Percentiles rank a stretch among this genome's conserved stretches.
Evolutionary conservation across 2,888 invertebrate genomes (phyloP).

Genomic region (Neocrepidodera transversa): DNA sequence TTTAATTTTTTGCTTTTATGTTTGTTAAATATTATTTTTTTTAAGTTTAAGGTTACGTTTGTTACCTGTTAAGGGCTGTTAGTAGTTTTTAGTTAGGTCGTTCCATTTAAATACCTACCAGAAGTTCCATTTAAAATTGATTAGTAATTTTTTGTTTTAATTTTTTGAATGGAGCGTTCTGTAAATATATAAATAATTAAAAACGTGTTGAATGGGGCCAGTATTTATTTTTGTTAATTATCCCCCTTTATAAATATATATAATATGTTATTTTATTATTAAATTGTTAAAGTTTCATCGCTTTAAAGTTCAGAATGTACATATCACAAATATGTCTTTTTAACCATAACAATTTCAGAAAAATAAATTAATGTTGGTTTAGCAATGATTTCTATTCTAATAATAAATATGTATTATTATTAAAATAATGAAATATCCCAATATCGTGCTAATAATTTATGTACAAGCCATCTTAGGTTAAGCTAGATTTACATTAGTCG

Average conservation of each 20-base stretch:
- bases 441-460: no score
- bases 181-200: constrained; percentile 25
- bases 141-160: neutral
- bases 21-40: no score
- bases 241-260: constrained; percentile 19
- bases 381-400: no score
- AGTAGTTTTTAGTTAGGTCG: neutral
- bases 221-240: constrained; percentile 25
- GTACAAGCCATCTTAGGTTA: no score
- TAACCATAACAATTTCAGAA: neutral
- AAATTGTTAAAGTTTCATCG: constrained; percentile 10
- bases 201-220: constrained; percentile 35
- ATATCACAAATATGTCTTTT: constrained; percentile 13
- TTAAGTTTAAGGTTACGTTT: no score
- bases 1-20: no score
- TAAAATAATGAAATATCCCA: no score
- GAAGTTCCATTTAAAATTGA: neutral
- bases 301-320: constrained; percentile 21
- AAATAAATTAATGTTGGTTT: no score
- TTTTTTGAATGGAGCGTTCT: constrained; percentile 8
- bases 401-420: no score
- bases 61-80: neutral
- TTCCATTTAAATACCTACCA: neutral
- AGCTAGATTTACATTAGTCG: no score
- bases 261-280: constrained; percentile 21